Conservation (phyloP, 2,888 invertebrate genomes). For the Allophyes oxyacanthae region DNA sequence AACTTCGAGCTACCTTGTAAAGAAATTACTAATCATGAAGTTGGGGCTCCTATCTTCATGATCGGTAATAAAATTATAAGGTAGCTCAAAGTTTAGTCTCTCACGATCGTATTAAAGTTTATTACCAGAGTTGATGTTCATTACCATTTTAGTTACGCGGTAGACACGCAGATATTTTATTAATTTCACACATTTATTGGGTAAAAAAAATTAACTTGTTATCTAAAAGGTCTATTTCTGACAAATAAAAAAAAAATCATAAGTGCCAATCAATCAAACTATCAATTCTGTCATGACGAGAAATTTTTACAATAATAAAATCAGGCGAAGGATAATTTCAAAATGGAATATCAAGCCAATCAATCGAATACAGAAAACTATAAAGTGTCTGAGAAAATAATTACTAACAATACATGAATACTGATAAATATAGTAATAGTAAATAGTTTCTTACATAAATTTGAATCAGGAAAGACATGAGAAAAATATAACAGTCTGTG, state of each 20-base stretch:
- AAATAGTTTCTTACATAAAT: constrained; percentile 42
- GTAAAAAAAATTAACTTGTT: no score
- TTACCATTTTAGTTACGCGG: no score
- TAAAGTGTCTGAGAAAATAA: constrained; percentile 1
- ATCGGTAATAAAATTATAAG: no score
- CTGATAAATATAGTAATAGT: constrained; percentile 17
- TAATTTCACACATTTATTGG: no score
- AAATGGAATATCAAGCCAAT: constrained; percentile 22
- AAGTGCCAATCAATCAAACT: constrained; percentile 6
- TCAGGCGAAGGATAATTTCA: not conserved
- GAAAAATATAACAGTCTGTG: constrained; percentile 39
- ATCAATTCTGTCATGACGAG: constrained; percentile 1
- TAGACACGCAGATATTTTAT: no score
- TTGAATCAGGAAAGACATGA: constrained; percentile 44
- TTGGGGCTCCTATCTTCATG: no score
- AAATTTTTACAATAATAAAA: not conserved
- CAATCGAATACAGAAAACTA: constrained; percentile 9
- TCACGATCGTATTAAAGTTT: no score
- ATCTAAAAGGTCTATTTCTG: no score
- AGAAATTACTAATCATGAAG: no score
- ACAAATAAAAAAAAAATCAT: not conserved
- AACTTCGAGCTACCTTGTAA: no score
- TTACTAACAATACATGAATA: constrained; percentile 11
- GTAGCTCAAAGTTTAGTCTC: no score
- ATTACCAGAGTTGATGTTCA: no score